Base-by-base conservation (phyloP, 2,113 vertebrate genomes). In the Martes martes region DNA sequence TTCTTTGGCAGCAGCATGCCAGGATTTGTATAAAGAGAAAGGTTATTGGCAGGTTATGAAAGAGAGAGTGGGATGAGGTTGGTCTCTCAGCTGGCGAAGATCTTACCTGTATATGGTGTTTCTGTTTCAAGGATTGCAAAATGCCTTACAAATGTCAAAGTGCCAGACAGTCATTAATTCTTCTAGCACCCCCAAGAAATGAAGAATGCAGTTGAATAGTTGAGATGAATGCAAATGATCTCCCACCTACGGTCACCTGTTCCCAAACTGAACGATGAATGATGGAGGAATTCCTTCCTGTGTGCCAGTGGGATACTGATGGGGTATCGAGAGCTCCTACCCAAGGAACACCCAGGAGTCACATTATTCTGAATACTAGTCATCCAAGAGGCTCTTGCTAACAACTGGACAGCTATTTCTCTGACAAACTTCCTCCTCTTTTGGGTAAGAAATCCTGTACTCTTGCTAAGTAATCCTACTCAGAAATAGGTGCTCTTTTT, bases 61-160 rank as follows among this genome's bases (percentile, higher is more conserved):
- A 31, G 31, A 55, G 39, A 71, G 50, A 61, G 45, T 33, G 67
- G 45, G 26, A 57, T 16, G 57, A 24, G 16, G 11, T n/a, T n/a
- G 31, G 71, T 94, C 31, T 89, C 74, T 81, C 57, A 36, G 69
- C 1, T 36, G 79, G 13, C n/a, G 6, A 19, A 26, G 23, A 67
- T 57, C 71, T 81, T 78, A 47, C 39, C 31, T 42, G 31, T 67
- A 50, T 55, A 16, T n/a, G 47, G 11, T 45, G 24, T 24, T 57
- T 94, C 88, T 85, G n/a, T 65, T 92, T 73, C 42, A 76, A 47
- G 11, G 84, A 78, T 87, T 84, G 74, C n/a, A 95, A 80, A 91
- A 80, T 63, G 33, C 57, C 69, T 71, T 63, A 55, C 13, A 67
- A 74, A 26, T 45, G 18, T 73, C 76, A 73, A 50, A 14, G 73